phyloP scores from a whole-genome alignment of 37 sponge, comb jelly and placozoan genomes.

The Cladorhizidae sp. region DNA sequence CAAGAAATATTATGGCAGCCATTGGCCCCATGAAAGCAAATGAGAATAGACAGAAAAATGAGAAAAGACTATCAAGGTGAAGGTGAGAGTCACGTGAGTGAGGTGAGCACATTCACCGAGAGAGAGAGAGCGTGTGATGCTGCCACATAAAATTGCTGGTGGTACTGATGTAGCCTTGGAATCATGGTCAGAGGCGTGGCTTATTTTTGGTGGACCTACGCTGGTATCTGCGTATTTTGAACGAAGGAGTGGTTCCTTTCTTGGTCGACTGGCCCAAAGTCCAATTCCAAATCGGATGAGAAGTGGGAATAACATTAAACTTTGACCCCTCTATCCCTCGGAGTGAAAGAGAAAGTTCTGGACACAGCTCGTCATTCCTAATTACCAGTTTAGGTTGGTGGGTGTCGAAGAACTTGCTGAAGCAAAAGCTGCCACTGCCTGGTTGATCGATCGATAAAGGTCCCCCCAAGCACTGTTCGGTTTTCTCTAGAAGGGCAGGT shows the following conservation, averaged over 20 bases:
- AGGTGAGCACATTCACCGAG: too few relatives aligned
- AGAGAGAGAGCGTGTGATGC: too few relatives aligned
- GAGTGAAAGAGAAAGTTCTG: slow-evolving; percentile 42
- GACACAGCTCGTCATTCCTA: slow-evolving; percentile 39
- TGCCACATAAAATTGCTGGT: too few relatives aligned
- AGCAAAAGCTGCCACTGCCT: slow-evolving; percentile 13
- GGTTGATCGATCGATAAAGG: too few relatives aligned
- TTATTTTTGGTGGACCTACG: not conserved
- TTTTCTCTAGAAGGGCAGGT: too few relatives aligned
- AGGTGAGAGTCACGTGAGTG: too few relatives aligned
- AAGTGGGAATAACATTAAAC: slow-evolving; percentile 11
- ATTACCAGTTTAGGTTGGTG: slow-evolving; percentile 38
- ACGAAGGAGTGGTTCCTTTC: not conserved
- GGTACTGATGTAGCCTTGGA: too few relatives aligned
- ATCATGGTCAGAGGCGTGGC: not conserved
- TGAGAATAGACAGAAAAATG: not conserved
- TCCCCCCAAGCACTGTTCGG: too few relatives aligned
- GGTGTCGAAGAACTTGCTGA: slow-evolving; percentile 17
- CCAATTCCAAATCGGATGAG: slow-evolving; percentile 49
- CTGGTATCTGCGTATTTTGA: not conserved
- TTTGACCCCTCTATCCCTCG: slow-evolving; percentile 7
- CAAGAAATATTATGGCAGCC: not conserved
- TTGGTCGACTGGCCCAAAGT: slow-evolving; percentile 25
- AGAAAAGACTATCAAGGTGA: not conserved
- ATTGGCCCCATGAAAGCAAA: not conserved